Evolutionary conservation across 2,888 invertebrate genomes (phyloP).

Genomic region (Leucoptera coffeella): DNA sequence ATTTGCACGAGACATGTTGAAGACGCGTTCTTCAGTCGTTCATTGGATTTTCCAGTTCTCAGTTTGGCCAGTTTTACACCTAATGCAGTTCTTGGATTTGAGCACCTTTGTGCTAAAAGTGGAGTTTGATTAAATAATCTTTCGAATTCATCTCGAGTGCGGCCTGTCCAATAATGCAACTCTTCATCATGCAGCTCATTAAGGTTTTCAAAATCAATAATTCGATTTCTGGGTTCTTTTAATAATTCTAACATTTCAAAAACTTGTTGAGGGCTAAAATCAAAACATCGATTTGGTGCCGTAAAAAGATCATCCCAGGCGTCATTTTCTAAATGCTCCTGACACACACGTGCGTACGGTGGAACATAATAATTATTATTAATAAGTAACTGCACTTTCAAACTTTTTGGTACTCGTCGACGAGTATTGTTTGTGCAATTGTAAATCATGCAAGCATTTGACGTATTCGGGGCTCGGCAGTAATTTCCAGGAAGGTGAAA

Average conservation of each 20-base stretch:
- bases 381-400: constrained; percentile 3
- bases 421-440: constrained; percentile 2
- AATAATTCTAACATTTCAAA: too few species aligned
- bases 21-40: neutral
- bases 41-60: neutral
- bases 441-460: constrained; percentile 4
- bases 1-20: constrained; percentile 3
- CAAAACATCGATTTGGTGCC: constrained; percentile 5
- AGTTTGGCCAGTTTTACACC: neutral
- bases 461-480: constrained; percentile 2
- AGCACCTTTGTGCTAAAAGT: constrained; percentile 3
- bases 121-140: constrained; percentile 4
- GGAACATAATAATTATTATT: constrained; percentile 4
- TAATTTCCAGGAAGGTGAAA: constrained; percentile 1
- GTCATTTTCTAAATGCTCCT: constrained; percentile 5
- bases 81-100: constrained; percentile 2
- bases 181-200: constrained; percentile 2
- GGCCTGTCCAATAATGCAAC: constrained; percentile 3
- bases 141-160: constrained; percentile 4
- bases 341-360: constrained; percentile 3
- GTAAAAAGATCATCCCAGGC: constrained; percentile 6
- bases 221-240: too few species aligned
- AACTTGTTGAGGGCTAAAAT: constrained; percentile 4
- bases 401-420: constrained; percentile 3
- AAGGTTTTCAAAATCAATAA: constrained; percentile 5